A percentile compares a stretch with the other conserved stretches of the same genome.
phyloP scores from a whole-genome alignment of 2,888 invertebrate genomes.

The Carpatolechia fugitivella region DNA sequence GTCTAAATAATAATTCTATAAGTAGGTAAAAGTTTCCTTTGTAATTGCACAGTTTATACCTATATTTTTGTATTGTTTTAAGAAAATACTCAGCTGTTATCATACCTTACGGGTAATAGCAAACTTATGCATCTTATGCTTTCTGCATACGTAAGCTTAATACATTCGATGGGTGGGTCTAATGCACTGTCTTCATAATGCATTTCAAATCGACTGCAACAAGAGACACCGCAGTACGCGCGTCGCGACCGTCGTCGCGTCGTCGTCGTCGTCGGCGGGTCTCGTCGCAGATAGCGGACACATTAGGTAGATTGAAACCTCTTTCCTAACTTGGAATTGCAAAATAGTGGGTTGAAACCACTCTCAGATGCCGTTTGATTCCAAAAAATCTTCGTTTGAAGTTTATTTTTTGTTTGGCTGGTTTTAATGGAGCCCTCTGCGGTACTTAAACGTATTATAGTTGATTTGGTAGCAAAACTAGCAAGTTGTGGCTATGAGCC shows the following conservation, averaged over 20 bases:
- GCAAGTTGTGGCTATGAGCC: no score
- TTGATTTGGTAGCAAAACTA: no score
- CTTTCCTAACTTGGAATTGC: constrained; percentile 71
- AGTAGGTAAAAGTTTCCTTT: neutral
- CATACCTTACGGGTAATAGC: no score
- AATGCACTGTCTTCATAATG: constrained; percentile 5
- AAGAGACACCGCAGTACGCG: neutral
- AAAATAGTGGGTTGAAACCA: constrained; percentile 63
- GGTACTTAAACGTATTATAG: no score
- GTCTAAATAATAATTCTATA: neutral
- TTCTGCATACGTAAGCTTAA: no score
- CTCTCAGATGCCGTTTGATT: constrained; percentile 60
- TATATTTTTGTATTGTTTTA: no score
- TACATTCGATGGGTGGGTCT: neutral
- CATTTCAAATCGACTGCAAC: constrained; percentile 11
- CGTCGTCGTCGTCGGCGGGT: neutral
- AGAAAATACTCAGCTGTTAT: no score
- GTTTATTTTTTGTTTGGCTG: neutral
- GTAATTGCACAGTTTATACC: no score
- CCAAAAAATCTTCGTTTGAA: constrained; percentile 41
- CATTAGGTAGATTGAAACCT: constrained; percentile 74
- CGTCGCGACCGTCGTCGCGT: neutral
- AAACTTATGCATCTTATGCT: no score
- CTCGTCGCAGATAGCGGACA: constrained; percentile 41
- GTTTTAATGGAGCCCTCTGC: neutral